A percentile compares a stretch with the other conserved stretches of the same genome.
These are phyloP conservation scores for Phocides pigmalion DNA, from an alignment of 1,140 invertebrate species.

Conservation along the genomic window DNA sequence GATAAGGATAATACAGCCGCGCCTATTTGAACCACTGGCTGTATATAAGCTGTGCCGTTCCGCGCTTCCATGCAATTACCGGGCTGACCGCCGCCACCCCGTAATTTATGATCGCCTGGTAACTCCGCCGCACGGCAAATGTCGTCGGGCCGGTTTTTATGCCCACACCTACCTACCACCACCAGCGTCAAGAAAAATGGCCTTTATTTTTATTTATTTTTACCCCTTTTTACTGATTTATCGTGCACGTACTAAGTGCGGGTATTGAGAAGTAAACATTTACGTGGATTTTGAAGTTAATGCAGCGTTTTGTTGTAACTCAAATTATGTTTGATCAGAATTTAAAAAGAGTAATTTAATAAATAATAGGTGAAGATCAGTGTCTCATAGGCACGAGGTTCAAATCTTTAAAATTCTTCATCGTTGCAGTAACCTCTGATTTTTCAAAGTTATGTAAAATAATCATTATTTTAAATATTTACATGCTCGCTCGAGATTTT, in stretches of 20 bases:
- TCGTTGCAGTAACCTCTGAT: too few relatives aligned
- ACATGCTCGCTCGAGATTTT: too few relatives aligned
- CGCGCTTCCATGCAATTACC: constrained; percentile 49
- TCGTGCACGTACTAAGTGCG: constrained; percentile 2
- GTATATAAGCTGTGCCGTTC: constrained; percentile 37
- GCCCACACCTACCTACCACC: constrained; percentile 25
- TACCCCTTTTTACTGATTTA: constrained; percentile 27
- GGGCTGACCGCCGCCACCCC: constrained; percentile 46
- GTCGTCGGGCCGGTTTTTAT: constrained; percentile 55
- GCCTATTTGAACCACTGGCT: constrained; percentile 28
- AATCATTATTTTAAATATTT: too few relatives aligned
- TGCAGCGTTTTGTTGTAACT: too few relatives aligned
- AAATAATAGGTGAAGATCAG: too few relatives aligned
- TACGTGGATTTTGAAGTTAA: not conserved
- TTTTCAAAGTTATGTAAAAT: too few relatives aligned
- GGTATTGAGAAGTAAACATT: not conserved
- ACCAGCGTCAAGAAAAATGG: constrained; percentile 28
- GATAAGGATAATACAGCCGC: too few relatives aligned
- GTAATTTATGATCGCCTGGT: constrained; percentile 70
- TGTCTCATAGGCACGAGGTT: too few relatives aligned
- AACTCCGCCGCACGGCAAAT: constrained; percentile 50
- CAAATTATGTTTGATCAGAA: too few relatives aligned
- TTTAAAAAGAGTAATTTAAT: too few relatives aligned
- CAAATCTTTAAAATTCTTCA: too few relatives aligned
- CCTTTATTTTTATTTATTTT: constrained; percentile 36